Base-by-base conservation (phyloP, 1,140 invertebrate species). In the Halesus radiatus region DNA sequence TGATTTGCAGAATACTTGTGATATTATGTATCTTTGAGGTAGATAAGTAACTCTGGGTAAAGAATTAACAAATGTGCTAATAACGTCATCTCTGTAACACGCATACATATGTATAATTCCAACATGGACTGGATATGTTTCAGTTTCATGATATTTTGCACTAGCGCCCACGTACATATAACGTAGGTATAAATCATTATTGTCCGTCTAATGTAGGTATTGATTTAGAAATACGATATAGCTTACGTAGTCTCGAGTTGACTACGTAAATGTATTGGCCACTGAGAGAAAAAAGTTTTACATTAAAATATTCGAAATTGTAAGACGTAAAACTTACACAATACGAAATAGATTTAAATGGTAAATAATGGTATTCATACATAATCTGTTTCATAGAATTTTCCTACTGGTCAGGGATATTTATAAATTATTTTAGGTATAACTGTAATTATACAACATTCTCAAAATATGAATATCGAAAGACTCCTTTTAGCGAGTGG, bases 21-120 rank as follows among this genome's bases (percentile, higher is more conserved):
- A 60, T 10, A 37, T 29, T 18, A 60, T 66, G 13, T 54, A 18
- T 70, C 20, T 79, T 15, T 79, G 78, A 79, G 78, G 78, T 79
- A 79, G 78, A 60, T 72, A 26, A 50, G 78, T 79, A 73, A 54
- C 56, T 29, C 64, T 77, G 58, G 29, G 22, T 37, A 56, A 78
- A 26, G 23, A 62, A 62, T 62, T 29, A 16, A 18, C 32, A 18
- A 37, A 50, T 22, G 15, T 15, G 37, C 10, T 45, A 64, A 66
- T 26, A 66, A 66, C 26, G 7, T 66, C 15, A 29, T 10, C 26
- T 15, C 4, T 10, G 3, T 29, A n/a, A 22, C 23, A n/a, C 62
- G 62, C 23, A 66, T 45, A 70, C 37, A 52, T 3, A 70, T 8
- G 13, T 70, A 18, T 70, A 20, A 20, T 70, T 70, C 16, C 45